These are phyloP conservation scores for Cheilosia grossa DNA, from an alignment of 2,888 invertebrate species.

Conservation along the genomic window DNA sequence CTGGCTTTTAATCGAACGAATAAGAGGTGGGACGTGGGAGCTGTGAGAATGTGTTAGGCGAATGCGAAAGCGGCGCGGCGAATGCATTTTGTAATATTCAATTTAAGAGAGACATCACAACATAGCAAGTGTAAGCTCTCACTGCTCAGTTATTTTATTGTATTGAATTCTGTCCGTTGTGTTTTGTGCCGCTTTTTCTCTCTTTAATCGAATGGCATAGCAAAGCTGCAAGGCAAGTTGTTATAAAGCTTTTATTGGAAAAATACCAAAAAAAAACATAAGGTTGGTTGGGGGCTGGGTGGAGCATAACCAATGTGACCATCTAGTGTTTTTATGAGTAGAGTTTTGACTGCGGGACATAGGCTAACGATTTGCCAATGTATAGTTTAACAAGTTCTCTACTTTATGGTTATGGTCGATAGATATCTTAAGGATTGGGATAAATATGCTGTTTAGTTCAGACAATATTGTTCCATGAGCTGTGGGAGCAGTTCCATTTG, in stretches of 20 bases:
- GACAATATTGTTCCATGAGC: no score
- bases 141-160: no score
- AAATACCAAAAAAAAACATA: background rate
- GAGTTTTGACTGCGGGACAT: background rate
- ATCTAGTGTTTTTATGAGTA: background rate
- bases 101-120: slow-evolving; percentile 41
- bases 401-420: no score
- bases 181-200: background rate
- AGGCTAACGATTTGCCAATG: no score
- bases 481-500: no score
- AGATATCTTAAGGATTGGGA: no score
- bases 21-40: slow-evolving; percentile 8
- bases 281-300: slow-evolving; percentile 5
- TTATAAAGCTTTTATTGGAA: slow-evolving; percentile 51
- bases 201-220: slow-evolving; percentile 37
- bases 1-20: slow-evolving; percentile 63
- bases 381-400: no score
- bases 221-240: background rate
- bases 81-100: slow-evolving; percentile 24
- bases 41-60: slow-evolving; percentile 18
- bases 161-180: no score
- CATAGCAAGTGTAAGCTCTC: slow-evolving; percentile 23
- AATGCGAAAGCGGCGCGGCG: slow-evolving; percentile 15
- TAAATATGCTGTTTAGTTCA: no score
- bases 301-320: slow-evolving; percentile 58